Conservation (phyloP, 64 coral and sea anemone genomes). For the Anthopleura sola region DNA sequence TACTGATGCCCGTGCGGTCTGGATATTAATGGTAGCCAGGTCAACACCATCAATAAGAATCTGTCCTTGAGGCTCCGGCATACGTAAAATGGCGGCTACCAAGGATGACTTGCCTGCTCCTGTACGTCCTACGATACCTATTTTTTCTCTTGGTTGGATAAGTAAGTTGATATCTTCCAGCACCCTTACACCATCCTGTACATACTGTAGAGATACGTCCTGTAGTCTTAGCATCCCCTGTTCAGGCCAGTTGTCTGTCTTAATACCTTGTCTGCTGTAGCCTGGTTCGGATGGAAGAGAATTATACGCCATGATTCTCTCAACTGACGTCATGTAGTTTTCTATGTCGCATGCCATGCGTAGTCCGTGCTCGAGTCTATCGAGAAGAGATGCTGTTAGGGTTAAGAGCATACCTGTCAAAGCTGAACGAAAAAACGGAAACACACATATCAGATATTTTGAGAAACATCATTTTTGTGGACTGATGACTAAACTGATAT, state of each 20-base stretch:
- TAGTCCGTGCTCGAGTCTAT: neutral
- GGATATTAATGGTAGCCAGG: slow-evolving; percentile 18
- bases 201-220: slow-evolving; percentile 37
- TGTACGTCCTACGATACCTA: slow-evolving; percentile 61
- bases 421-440: slow-evolving; percentile 10
- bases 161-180: slow-evolving; percentile 27
- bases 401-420: slow-evolving; percentile 24
- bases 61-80: slow-evolving; percentile 62
- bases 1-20: slow-evolving; percentile 39
- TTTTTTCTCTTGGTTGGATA: slow-evolving; percentile 23
- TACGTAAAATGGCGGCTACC: slow-evolving; percentile 68
- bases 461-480: no score
- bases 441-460: no score
- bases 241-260: slow-evolving; percentile 28
- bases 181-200: slow-evolving; percentile 6
- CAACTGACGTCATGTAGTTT: slow-evolving; percentile 56
- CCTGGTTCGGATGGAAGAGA: slow-evolving; percentile 26
- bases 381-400: neutral
- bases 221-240: slow-evolving; percentile 14
- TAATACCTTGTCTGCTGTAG: slow-evolving; percentile 1
- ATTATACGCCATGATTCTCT: slow-evolving; percentile 32
- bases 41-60: no score
- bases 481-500: no score
- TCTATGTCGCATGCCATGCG: slow-evolving; percentile 23
- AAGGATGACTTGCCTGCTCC: slow-evolving; percentile 73